Evolutionary conservation across 1,140 invertebrate genomes (phyloP).

Genomic region (Drosophila littoralis): DNA sequence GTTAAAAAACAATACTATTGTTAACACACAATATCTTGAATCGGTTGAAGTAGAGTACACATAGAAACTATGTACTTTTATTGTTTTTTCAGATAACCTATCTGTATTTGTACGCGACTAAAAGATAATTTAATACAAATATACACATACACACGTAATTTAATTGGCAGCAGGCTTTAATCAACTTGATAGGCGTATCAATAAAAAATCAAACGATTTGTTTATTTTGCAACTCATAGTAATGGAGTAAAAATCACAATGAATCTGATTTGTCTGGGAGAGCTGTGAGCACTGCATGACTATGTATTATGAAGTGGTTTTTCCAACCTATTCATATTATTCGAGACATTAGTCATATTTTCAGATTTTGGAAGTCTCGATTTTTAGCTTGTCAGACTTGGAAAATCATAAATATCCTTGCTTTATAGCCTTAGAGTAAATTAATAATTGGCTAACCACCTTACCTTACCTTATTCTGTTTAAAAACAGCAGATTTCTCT

Average conservation of each 20-base stretch:
- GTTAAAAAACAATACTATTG: background rate
- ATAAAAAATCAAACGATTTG: background rate
- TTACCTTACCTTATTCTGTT: no score
- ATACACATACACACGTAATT: background rate
- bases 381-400: no score
- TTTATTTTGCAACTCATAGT: background rate
- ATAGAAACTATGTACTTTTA: background rate
- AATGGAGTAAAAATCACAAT: background rate
- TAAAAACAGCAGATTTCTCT: no score
- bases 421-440: no score
- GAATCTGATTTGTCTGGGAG: background rate
- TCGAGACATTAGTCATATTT: no score
- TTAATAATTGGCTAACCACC: no score
- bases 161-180: background rate
- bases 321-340: no score
- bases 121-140: background rate
- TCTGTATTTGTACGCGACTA: background rate
- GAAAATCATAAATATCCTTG: no score
- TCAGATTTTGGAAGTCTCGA: no score
- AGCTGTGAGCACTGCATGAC: background rate
- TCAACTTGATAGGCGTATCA: background rate
- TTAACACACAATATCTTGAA: no score
- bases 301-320: no score
- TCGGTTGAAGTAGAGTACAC: background rate
- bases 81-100: background rate